These are phyloP conservation scores for Emydocephalus ijimae DNA, from an alignment of 2,113 vertebrate genomes.

Conservation along the genomic window DNA sequence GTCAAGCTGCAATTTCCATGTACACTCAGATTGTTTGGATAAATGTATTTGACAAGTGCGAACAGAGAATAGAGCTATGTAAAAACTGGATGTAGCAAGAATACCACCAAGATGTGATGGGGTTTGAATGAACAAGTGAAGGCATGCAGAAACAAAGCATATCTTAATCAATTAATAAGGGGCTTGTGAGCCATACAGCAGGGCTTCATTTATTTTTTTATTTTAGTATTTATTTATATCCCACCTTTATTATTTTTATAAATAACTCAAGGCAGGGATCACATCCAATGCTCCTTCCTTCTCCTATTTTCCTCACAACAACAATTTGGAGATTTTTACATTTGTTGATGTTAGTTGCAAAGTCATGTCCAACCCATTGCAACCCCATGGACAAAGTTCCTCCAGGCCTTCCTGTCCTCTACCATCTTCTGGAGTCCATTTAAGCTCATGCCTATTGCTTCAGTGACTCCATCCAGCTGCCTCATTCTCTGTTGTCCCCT, in stretches of 20 bases:
- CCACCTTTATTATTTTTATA: not conserved
- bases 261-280: not conserved
- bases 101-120: not conserved
- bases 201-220: not conserved
- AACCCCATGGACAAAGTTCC: too few species aligned
- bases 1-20: not conserved
- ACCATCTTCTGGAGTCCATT: too few species aligned
- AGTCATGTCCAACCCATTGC: too few species aligned
- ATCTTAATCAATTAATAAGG: not conserved
- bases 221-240: not conserved
- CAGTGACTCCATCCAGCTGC: too few species aligned
- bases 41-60: not conserved
- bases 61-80: not conserved
- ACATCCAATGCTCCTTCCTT: not conserved
- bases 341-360: too few species aligned
- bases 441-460: too few species aligned
- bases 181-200: not conserved
- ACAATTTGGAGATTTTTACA: not conserved
- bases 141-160: not conserved
- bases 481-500: too few species aligned
- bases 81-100: not conserved
- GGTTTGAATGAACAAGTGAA: not conserved
- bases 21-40: not conserved
- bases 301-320: not conserved
- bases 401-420: too few species aligned